Conservation (phyloP, 2,113 vertebrate species). For the Eulacestoma nigropectus region DNA sequence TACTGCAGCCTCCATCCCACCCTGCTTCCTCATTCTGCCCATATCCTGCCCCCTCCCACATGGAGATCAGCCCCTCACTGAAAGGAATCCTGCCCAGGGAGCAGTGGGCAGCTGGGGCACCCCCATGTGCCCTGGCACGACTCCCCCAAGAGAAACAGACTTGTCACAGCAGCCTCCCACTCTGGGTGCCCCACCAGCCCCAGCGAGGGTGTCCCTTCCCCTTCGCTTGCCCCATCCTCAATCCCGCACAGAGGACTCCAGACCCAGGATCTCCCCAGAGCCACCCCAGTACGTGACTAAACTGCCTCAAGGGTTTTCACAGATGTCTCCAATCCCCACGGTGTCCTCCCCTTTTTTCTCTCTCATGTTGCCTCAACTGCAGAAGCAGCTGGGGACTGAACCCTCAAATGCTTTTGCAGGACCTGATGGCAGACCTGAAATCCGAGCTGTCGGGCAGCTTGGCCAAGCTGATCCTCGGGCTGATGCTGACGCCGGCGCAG, state of each 20-base stretch:
- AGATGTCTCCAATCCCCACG: not conserved
- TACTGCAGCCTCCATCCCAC: conserved; percentile 8
- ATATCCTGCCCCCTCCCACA: not conserved
- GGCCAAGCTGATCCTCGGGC: conserved; percentile 85
- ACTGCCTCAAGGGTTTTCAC: not conserved
- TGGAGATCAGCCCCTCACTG: not conserved
- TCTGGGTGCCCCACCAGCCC: not conserved
- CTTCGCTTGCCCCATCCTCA: rapidly evolving
- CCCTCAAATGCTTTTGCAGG: conserved; percentile 55
- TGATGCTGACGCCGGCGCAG: conserved; percentile 90
- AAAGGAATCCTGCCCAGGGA: not conserved
- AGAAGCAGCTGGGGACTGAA: not conserved
- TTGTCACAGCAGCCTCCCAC: not conserved
- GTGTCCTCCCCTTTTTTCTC: not conserved
- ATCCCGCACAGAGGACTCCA: rapidly evolving
- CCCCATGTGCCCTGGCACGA: not conserved
- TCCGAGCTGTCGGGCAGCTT: conserved; percentile 91
- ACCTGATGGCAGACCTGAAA: conserved; percentile 94
- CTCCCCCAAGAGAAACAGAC: not conserved
- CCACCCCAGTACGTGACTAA: not conserved
- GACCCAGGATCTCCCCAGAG: not conserved
- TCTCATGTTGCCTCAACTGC: rapidly evolving
- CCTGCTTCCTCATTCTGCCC: not conserved
- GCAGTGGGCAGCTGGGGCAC: not conserved
- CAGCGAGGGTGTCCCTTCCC: not conserved